Evolutionary conservation across 2,113 vertebrate species (phyloP).

Genomic region (Hystrix brachyura): DNA sequence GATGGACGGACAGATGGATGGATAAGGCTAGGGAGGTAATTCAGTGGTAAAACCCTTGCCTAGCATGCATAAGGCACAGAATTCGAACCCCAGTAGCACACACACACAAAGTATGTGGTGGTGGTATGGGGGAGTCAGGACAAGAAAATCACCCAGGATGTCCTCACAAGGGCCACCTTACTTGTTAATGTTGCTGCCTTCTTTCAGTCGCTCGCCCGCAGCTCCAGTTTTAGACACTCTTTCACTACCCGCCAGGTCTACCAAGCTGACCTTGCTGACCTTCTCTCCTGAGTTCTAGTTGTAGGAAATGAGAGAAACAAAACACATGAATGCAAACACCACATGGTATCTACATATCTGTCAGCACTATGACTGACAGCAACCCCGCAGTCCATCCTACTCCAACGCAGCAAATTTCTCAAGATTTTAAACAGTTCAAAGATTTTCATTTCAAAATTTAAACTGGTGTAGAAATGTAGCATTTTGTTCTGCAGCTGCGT

Average conservation of each 20-base stretch:
- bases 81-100: not conserved
- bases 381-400: not conserved
- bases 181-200: conserved; percentile 99
- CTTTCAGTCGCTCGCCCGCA: conserved; percentile 97
- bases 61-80: not conserved
- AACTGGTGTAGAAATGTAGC: not conserved
- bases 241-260: conserved; percentile 98
- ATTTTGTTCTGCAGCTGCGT: not conserved
- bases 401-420: not conserved
- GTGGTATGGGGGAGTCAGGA: not conserved
- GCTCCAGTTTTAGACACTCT: conserved; percentile 98
- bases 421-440: not conserved
- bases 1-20: not conserved
- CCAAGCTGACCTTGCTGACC: conserved; percentile 98
- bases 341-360: rapidly evolving
- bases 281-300: conserved; percentile 97
- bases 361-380: not conserved
- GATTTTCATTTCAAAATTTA: not conserved
- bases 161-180: conserved; percentile 78
- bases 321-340: not conserved
- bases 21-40: not conserved
- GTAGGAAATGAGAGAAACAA: conserved; percentile 62
- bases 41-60: not conserved
- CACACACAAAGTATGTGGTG: not conserved
- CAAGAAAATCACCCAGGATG: not conserved